A percentile compares a stretch with the other conserved stretches of the same genome.
Conservation (phyloP, 1,140 invertebrate species). For the Hypsibius dujardini region DNA sequence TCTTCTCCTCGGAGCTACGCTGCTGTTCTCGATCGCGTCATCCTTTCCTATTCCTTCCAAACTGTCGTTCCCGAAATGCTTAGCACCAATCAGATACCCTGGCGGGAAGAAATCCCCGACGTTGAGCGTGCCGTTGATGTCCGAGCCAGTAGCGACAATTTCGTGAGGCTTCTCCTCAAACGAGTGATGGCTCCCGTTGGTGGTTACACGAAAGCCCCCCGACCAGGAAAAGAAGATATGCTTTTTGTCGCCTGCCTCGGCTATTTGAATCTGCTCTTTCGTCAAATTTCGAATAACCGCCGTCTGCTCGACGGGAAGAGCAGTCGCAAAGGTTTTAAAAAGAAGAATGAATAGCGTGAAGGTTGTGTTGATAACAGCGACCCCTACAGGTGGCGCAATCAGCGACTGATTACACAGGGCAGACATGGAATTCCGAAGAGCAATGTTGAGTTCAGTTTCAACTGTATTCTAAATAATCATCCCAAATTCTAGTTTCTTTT, state of each 20-base stretch:
- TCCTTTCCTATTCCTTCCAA: neutral
- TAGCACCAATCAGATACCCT: neutral
- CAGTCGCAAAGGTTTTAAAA: neutral
- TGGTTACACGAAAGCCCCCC: neutral
- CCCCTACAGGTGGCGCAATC: no score
- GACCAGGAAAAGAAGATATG: neutral
- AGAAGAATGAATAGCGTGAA: neutral
- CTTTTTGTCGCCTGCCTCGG: neutral
- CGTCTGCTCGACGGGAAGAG: no score
- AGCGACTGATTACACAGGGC: no score
- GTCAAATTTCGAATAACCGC: no score
- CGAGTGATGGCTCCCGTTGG: neutral
- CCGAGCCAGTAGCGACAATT: neutral
- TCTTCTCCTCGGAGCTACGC: neutral
- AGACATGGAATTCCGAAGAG: no score
- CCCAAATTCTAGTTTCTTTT: no score
- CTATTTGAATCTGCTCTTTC: no score
- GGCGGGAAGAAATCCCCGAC: neutral
- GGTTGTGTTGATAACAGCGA: no score
- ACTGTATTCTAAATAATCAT: no score
- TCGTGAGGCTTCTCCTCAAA: neutral
- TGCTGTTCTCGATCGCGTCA: neutral
- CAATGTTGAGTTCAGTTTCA: no score
- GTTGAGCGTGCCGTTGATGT: slow-evolving; percentile 4
- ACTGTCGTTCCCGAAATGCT: neutral